These are phyloP conservation scores for Lepas anatifera DNA, from an alignment of 2,888 invertebrate species.

Conservation along the genomic window DNA sequence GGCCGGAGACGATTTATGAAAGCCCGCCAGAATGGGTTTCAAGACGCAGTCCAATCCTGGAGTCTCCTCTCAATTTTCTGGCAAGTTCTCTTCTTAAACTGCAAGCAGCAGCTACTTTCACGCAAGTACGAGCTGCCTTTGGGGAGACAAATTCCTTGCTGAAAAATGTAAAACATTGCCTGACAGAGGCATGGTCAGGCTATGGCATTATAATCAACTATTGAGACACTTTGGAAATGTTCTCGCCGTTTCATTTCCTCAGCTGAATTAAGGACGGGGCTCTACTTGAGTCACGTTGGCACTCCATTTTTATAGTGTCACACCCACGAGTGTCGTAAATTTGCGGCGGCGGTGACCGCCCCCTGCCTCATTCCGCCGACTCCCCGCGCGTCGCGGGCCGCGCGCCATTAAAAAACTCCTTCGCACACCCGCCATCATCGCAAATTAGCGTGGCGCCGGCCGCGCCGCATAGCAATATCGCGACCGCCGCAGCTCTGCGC, in stretches of 20 bases:
- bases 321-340: not conserved
- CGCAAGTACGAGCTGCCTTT: no score
- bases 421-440: not conserved
- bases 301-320: not conserved
- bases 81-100: no score
- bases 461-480: conserved; percentile 2
- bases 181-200: no score
- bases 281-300: not conserved
- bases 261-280: not conserved
- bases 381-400: not conserved
- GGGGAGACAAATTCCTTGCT: no score
- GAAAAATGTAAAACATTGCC: no score
- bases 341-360: not conserved
- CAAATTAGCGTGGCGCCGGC: not conserved
- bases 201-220: no score
- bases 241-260: no score
- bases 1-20: not conserved
- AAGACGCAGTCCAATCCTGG: not conserved
- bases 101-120: no score
- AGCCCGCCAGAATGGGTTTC: no score
- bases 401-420: conserved; percentile 5
- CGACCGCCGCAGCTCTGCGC: not conserved
- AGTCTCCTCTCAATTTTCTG: conserved; percentile 7
- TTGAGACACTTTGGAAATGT: no score
- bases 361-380: not conserved